These are phyloP conservation scores for Poeciliopsis infans DNA, from an alignment of 2,797 vertebrate species.

Conservation along the genomic window DNA sequence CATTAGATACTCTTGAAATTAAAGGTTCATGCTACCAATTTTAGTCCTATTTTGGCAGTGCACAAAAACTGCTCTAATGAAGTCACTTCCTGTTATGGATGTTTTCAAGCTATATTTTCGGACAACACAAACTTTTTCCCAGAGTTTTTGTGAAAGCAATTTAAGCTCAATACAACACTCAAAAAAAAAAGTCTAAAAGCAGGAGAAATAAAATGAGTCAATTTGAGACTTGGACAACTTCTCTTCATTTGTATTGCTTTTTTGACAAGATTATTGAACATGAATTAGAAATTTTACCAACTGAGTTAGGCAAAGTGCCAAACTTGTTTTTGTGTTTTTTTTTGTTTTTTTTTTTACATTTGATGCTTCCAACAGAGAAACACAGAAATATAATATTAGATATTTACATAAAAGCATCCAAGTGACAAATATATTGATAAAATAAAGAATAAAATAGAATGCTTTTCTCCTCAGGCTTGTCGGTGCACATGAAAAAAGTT, in stretches of 20 bases:
- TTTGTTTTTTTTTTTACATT: too few species aligned
- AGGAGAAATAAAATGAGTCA: background rate
- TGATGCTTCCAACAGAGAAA: too few species aligned
- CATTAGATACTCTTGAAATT: background rate
- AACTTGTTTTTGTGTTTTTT: too few species aligned
- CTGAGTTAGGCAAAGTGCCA: too few species aligned
- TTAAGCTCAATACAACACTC: too few species aligned
- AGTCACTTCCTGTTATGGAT: background rate
- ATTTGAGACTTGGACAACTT: background rate
- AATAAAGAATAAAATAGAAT: too few species aligned
- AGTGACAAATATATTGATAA: too few species aligned
- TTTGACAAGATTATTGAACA: background rate
- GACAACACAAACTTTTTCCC: background rate
- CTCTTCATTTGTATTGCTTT: background rate
- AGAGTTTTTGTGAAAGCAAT: background rate
- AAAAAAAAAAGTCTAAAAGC: background rate
- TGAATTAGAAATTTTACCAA: background rate
- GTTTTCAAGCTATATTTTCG: background rate
- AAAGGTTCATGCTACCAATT: background rate
- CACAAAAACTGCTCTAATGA: background rate
- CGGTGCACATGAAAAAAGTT: too few species aligned
- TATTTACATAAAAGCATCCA: too few species aligned
- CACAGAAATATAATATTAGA: too few species aligned
- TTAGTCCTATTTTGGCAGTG: background rate
- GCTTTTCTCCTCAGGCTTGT: too few species aligned